phyloP scores from a whole-genome alignment of 2,797 vertebrate species.

The Philypnodon macrostomus region DNA sequence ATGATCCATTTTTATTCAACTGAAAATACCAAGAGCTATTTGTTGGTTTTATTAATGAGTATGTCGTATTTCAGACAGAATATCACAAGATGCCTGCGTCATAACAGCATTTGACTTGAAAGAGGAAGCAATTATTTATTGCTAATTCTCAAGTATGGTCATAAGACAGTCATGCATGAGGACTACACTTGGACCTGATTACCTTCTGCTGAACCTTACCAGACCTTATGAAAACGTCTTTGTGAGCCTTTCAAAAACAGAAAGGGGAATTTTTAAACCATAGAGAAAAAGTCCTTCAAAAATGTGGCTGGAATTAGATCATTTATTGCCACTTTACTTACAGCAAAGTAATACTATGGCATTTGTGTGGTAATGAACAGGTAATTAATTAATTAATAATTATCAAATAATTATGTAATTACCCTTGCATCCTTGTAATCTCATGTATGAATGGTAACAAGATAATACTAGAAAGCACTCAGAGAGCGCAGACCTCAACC shows the following conservation, averaged over 20 bases:
- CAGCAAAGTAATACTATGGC: too few species aligned
- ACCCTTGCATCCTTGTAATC: too few species aligned
- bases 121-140: background rate
- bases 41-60: background rate
- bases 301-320: too few species aligned
- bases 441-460: too few species aligned
- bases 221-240: constrained; percentile 11
- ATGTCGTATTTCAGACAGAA: background rate
- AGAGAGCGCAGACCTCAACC: too few species aligned
- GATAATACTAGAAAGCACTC: too few species aligned
- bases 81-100: constrained; percentile 2
- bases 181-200: constrained; percentile 6
- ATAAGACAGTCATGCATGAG: constrained; percentile 23
- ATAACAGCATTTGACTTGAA: background rate
- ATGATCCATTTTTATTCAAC: constrained; percentile 11
- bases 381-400: too few species aligned
- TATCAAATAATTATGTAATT: too few species aligned
- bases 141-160: constrained; percentile 1
- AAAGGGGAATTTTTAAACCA: background rate
- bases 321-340: too few species aligned
- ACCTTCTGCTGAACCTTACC: constrained; percentile 9
- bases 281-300: too few species aligned
- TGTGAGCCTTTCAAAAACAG: background rate
- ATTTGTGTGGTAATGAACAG: too few species aligned
- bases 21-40: constrained; percentile 6